Evolutionary conservation across 2,797 vertebrate species (phyloP).

Genomic region (Tauraco hartlaubi): DNA sequence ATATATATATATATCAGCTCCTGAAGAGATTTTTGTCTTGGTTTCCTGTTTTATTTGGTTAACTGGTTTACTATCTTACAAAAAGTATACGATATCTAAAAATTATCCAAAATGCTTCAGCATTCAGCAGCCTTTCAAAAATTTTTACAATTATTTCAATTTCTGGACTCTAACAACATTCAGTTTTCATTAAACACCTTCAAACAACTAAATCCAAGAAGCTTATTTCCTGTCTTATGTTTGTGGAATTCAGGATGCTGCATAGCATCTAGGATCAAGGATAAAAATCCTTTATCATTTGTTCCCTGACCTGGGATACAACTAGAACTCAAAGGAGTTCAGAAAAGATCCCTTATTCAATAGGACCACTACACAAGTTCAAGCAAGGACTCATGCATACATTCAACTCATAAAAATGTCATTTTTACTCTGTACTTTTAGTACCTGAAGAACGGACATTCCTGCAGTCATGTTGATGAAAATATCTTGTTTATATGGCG

Average conservation of each 20-base stretch:
- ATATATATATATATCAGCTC: not conserved
- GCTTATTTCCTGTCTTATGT: not conserved
- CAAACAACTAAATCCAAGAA: not conserved
- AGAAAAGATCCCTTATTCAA: not conserved
- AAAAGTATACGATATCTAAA: not conserved
- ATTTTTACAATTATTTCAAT: not conserved
- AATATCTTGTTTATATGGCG: slow-evolving; percentile 72
- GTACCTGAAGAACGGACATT: slow-evolving; percentile 81
- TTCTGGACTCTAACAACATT: not conserved
- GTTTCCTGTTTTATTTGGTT: not conserved
- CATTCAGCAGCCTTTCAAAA: not conserved
- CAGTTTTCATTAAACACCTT: not conserved
- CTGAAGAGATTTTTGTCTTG: not conserved
- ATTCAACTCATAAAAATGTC: not conserved
- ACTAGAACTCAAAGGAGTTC: not conserved
- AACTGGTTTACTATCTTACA: not conserved
- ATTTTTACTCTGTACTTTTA: not conserved
- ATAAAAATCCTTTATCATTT: not conserved
- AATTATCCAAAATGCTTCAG: not conserved
- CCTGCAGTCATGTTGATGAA: slow-evolving; percentile 78
- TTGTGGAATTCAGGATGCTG: not conserved
- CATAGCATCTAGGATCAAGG: not conserved
- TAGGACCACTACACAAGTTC: not conserved
- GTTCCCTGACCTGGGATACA: not conserved
- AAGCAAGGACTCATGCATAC: not conserved